Conservation (phyloP, 2,888 invertebrate species). For the Synergus umbraculus region DNA sequence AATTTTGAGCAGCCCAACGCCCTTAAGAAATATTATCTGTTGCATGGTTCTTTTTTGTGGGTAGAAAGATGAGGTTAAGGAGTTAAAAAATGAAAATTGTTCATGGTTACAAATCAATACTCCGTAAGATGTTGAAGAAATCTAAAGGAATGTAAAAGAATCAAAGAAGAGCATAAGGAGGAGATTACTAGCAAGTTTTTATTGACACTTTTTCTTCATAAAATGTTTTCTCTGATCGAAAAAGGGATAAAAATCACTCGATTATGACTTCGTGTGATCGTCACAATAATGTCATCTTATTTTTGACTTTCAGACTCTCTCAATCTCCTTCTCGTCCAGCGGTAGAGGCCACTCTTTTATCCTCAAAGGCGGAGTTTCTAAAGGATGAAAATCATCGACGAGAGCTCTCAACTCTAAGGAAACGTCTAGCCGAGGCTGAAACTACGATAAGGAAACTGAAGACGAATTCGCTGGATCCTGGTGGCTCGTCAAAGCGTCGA, state of each 20-base stretch:
- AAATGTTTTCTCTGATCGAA: not conserved
- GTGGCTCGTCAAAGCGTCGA: constrained; percentile 48
- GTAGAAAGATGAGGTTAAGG: not conserved
- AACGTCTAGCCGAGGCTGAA: constrained; percentile 67
- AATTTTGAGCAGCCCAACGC: too few relatives aligned
- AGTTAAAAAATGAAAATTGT: not conserved
- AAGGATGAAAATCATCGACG: constrained; percentile 66
- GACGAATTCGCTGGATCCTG: constrained; percentile 52
- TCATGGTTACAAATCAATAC: not conserved
- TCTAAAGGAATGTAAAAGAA: not conserved
- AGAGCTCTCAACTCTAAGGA: constrained; percentile 63
- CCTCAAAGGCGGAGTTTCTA: constrained; percentile 59
- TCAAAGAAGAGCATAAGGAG: not conserved
- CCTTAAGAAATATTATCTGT: too few relatives aligned
- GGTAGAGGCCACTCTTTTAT: constrained; percentile 47
- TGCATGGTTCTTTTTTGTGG: too few relatives aligned
- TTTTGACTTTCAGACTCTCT: constrained; percentile 49
- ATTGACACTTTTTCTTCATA: not conserved
- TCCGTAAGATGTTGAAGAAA: not conserved
- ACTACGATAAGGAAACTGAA: constrained; percentile 61
- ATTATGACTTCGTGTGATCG: too few relatives aligned
- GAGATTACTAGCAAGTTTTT: not conserved
- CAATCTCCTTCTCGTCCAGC: constrained; percentile 54
- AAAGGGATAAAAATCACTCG: not conserved
- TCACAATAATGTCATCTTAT: too few relatives aligned